Evolutionary conservation across 2,888 invertebrate species (phyloP), one percentile per base, ranked within the genome.

Genomic region (Herminia tarsipennalis): DNA sequence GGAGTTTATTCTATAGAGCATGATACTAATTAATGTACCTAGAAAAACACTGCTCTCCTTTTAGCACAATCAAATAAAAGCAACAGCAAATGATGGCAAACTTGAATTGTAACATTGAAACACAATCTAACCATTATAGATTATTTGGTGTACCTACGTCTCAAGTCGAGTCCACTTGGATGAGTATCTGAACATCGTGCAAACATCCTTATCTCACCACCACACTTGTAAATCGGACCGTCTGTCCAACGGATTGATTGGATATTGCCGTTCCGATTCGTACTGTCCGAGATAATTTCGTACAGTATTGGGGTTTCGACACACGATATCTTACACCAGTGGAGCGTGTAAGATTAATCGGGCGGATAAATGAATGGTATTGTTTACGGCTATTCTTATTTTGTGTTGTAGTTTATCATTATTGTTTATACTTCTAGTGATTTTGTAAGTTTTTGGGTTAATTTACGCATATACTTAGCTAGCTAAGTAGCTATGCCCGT

Each of bases 241-340:
- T 43, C 64, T 44, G 46, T 63, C 42, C 39, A 32, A 12, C 22
- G 6, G 42, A 48, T 24, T 62, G 64, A 62, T 57, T 40, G 67
- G 59, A 45, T 56, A 62, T 63, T 63, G 64, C 32, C 42, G 25
- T 44, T 56, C 44, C 49, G 46, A 43, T 44, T 49, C 36, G 24
- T 32, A 47, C 37, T 16, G 40, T 27, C 46, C 17, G 28, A 62
- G 25, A 47, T 42, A 29, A 42, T 34, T 47, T 30, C 29, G 37
- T 28, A 40, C 36, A 32, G 30, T 21, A 36, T 54, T 59, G 29
- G 32, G 41, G 38, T 21, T 45, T 29, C 33, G 28, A 53, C 39
- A 57, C 21, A 34, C 34, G 48, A 66, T 62, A 46, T 30, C 41
- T 34, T 49, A 62, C 46, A 14, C 20, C 59, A 63, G 6, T 40